Conservation (phyloP, 1,140 invertebrate species). For the Drosophila bifasciata region DNA sequence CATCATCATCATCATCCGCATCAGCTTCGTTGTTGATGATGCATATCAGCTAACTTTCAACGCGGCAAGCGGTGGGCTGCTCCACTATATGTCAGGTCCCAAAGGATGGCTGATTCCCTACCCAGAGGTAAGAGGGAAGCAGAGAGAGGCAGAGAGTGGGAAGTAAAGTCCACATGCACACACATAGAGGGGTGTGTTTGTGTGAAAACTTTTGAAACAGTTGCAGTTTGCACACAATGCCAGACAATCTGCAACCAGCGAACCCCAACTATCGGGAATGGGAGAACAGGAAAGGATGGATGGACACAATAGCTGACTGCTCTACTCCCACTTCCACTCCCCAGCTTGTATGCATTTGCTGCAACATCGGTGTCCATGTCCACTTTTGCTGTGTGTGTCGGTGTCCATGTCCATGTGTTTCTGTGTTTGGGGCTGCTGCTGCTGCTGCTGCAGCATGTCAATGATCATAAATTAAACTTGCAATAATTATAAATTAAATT, state of each 20-base stretch:
- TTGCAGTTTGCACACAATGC: constrained; percentile 76
- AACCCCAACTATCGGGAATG: not conserved
- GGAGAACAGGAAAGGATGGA: constrained; percentile 1
- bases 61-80: constrained; percentile 57
- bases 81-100: constrained; percentile 16
- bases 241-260: constrained; percentile 37
- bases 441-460: constrained; percentile 70
- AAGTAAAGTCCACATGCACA: not conserved
- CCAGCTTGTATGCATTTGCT: constrained; percentile 10
- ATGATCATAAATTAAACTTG: constrained; percentile 83
- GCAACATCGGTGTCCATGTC: constrained; percentile 3
- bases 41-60: constrained; percentile 73
- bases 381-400: constrained; percentile 13
- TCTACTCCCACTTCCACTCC: constrained; percentile 21
- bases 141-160: not conserved
- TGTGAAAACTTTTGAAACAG: constrained; percentile 71
- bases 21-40: constrained; percentile 37
- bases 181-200: constrained; percentile 2
- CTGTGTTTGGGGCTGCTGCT: constrained; percentile 16
- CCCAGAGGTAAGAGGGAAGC: constrained; percentile 7
- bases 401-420: constrained; percentile 11
- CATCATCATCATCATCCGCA: constrained; percentile 22
- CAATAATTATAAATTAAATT: constrained; percentile 83
- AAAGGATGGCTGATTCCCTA: constrained; percentile 42
- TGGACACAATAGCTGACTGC: constrained; percentile 50